Evolutionary conservation across 2,113 vertebrate species (phyloP).

Genomic region (Rattus norvegicus): DNA sequence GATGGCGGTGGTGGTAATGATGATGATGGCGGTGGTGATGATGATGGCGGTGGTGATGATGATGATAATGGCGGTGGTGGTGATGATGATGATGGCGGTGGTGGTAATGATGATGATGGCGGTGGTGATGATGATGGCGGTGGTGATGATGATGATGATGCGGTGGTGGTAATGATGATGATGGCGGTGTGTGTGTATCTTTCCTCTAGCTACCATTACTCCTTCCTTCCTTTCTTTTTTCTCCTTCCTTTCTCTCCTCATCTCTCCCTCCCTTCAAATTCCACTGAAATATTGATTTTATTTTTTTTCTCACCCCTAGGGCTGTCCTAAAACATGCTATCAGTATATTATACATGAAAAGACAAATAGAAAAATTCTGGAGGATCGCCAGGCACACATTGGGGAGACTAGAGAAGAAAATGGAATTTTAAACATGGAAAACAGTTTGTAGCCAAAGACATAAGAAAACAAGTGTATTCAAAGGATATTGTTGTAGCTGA

Average conservation of each 20-base stretch:
- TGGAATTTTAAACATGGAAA: neutral
- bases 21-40: too few species aligned
- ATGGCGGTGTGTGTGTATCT: neutral
- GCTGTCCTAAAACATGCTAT: neutral
- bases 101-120: too few species aligned
- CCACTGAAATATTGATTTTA: neutral
- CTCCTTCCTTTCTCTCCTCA: rapidly evolving
- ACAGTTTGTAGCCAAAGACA: neutral
- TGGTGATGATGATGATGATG: too few species aligned
- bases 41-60: too few species aligned
- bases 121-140: too few species aligned
- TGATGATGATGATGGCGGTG: too few species aligned
- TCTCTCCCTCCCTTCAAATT: neutral
- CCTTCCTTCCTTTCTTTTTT: neutral
- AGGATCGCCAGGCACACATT: neutral
- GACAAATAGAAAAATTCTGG: neutral
- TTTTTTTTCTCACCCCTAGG: neutral
- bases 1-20: too few species aligned
- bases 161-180: too few species aligned
- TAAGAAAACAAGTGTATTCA: neutral
- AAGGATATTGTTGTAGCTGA: neutral
- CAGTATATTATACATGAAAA: neutral
- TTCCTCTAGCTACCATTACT: neutral
- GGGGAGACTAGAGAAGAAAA: neutral
- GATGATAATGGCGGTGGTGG: too few species aligned